These are phyloP conservation scores for Antigone vipio DNA, from an alignment of 2,113 vertebrate species.

Conservation along the genomic window DNA sequence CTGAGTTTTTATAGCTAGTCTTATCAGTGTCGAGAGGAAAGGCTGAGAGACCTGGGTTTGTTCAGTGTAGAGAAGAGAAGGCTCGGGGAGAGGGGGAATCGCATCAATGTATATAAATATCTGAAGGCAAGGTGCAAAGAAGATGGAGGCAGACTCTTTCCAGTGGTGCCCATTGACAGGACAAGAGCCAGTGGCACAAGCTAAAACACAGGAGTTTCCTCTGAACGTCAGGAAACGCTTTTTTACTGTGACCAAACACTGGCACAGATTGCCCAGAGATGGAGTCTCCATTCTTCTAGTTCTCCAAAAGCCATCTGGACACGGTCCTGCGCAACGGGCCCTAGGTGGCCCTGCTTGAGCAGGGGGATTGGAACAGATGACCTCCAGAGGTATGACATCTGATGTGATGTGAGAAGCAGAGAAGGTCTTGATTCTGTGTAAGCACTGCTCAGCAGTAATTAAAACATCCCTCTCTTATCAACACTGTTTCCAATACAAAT, in stretches of 20 bases:
- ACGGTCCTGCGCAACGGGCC: accelerated
- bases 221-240: background rate
- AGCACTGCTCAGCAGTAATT: too few relatives aligned
- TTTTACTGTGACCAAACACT: background rate
- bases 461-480: too few relatives aligned
- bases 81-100: background rate
- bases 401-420: too few relatives aligned
- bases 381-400: background rate
- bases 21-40: background rate
- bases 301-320: background rate
- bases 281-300: background rate
- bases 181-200: background rate
- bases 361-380: background rate
- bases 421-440: too few relatives aligned
- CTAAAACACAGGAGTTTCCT: background rate
- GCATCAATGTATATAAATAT: background rate
- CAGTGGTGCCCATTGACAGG: background rate
- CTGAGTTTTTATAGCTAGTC: background rate
- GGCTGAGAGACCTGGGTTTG: background rate
- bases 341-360: background rate
- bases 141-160: background rate
- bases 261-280: background rate
- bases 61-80: background rate
- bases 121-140: background rate
- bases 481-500: too few relatives aligned